These are phyloP conservation scores for Sphaeridia pumilis DNA, from an alignment of 2,888 invertebrate genomes.

Conservation along the genomic window DNA sequence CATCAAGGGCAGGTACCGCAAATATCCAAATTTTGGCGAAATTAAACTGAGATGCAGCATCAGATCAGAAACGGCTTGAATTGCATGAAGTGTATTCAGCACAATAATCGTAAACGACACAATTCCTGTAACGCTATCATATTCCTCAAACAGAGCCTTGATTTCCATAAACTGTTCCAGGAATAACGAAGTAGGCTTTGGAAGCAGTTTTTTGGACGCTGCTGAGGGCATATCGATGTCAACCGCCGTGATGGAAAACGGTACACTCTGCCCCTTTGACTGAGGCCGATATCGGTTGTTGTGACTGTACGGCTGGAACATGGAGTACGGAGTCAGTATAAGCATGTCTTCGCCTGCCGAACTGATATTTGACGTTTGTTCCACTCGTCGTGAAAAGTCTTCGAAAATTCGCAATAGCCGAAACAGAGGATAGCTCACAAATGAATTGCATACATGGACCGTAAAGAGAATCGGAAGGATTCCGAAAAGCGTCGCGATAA, in stretches of 20 bases:
- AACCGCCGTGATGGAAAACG: not conserved
- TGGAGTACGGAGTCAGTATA: not conserved
- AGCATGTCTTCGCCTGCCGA: not conserved
- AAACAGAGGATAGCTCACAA: not conserved
- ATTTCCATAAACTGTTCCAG: conserved; percentile 9
- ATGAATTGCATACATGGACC: not conserved
- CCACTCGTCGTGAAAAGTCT: conserved; percentile 8
- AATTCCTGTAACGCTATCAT: conserved; percentile 12
- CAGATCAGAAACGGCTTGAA: conserved; percentile 10
- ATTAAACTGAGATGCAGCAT: not conserved
- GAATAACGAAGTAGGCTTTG: not conserved
- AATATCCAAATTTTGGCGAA: not conserved
- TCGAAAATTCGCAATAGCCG: conserved; percentile 10
- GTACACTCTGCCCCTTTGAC: not conserved
- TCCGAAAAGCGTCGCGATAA: not conserved
- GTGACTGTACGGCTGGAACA: no score
- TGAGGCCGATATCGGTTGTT: no score
- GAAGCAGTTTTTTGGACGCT: not conserved
- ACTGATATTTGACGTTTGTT: not conserved
- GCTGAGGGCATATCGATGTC: not conserved
- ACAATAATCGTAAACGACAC: conserved; percentile 3
- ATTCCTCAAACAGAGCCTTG: conserved; percentile 8
- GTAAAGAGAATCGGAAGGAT: not conserved
- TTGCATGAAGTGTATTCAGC: not conserved
- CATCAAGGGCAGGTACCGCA: not conserved